Evolutionary conservation across 2,888 invertebrate genomes (phyloP), one percentile per base, ranked within the genome.

Genomic region (Ophion ventricosus): DNA sequence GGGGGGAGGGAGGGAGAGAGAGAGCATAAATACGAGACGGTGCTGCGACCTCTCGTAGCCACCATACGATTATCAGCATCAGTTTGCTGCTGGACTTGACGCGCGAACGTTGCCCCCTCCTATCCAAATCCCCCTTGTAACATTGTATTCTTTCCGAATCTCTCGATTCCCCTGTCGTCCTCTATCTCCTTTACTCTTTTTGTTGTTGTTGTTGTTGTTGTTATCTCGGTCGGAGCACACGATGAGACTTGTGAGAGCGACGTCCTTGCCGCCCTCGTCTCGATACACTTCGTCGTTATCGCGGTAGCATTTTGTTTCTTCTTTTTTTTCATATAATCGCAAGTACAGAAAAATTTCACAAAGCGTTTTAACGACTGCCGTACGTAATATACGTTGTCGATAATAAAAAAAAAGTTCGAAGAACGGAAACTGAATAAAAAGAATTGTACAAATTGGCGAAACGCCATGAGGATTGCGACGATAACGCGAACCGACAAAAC

Each of bases 1-100:
- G 14, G 35, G 73, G 40, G 70, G 66, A n/a, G 76, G 66, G 11
- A 64, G 63, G 29, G 57, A 61, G 8, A 73, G 66, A 20, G 76
- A 70, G 11, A 64, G 63, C n/a, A n/a, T n/a, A 49, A 26, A 59
- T 1, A 64, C 23, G 74, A 75, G 88, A 89, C 87, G 86, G 89
- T 91, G 91, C 91, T 91, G 91, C 91, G 87, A 89, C 89, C 90
- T 77, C 20, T 90, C 90, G 89, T 90, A 91, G 91, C 90, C 91
- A 91, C 90, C 90, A 90, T 88, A 89, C 88, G 90, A 91, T 89
- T 90, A 64, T 92, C 91, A 92, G 92, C 90, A 75, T 92, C 91
- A 92, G 92, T 92, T 91, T 90, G 90, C 91, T 91, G 91, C 89
- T 89, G 89, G 92, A 92, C 91, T 90, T 84, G 87, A 85, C 77